Conservation (phyloP, 2,797 vertebrate species). For the Danio tinwini region DNA sequence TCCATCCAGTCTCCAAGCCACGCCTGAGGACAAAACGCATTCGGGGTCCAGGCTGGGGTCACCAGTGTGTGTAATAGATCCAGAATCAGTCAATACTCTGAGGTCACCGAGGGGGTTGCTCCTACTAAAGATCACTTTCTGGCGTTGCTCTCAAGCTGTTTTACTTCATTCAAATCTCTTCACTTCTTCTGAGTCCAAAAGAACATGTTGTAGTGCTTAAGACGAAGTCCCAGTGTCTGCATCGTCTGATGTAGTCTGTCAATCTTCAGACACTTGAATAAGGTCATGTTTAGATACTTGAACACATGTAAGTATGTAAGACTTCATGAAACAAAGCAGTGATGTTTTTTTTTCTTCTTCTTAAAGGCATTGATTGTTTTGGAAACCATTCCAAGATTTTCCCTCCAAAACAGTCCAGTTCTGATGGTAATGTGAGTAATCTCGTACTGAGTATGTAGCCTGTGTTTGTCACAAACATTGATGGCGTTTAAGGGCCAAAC, state of each 20-base stretch:
- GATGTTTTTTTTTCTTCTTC: not conserved
- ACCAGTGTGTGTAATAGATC: conserved; percentile 42
- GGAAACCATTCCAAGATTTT: conserved; percentile 7
- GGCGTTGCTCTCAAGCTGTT: not conserved
- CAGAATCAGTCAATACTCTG: conserved; percentile 43
- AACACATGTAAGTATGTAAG: not conserved
- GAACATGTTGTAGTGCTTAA: not conserved
- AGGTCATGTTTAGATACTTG: not conserved
- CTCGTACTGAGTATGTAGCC: not conserved
- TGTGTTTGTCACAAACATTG: conserved; percentile 33
- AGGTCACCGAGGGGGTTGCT: conserved; percentile 4
- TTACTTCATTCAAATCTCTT: not conserved
- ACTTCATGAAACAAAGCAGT: not conserved
- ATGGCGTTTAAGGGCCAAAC: conserved; percentile 13
- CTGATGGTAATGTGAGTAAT: conserved; percentile 18
- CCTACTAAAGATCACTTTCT: not conserved
- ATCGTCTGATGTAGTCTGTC: not conserved
- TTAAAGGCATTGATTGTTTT: not conserved
- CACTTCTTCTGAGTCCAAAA: not conserved
- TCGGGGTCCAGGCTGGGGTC: conserved; percentile 15
- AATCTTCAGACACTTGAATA: not conserved
- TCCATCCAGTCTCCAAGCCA: not conserved
- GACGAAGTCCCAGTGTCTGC: not conserved
- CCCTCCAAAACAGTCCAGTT: conserved; percentile 4
- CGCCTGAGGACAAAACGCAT: not conserved